Conservation (phyloP, 2,797 vertebrate species). For the Hybognathus amarus region DNA sequence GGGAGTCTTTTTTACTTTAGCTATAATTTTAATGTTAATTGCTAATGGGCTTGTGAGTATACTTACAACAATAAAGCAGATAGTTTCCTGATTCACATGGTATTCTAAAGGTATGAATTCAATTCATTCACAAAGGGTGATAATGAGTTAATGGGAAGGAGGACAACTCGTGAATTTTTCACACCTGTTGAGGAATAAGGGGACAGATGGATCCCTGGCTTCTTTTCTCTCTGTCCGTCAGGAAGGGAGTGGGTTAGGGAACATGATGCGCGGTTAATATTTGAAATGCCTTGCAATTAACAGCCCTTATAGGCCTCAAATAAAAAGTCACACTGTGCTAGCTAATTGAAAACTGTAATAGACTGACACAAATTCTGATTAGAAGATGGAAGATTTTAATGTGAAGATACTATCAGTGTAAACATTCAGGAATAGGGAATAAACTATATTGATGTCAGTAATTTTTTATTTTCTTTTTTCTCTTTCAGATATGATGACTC, state of each 20-base stretch:
- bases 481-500: conserved; percentile 73
- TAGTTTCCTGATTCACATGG: neutral
- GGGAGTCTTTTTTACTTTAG: conserved; percentile 37
- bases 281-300: conserved; percentile 56
- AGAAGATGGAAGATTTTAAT: neutral
- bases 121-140: neutral
- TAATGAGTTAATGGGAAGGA: conserved; percentile 12
- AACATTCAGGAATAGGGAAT: neutral
- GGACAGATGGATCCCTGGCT: conserved; percentile 41
- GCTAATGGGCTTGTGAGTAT: neutral
- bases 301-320: conserved; percentile 44
- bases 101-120: neutral
- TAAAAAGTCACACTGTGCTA: conserved; percentile 2
- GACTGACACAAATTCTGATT: neutral
- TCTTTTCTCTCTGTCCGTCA: conserved; percentile 18
- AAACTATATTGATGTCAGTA: neutral
- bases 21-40: neutral
- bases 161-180: conserved; percentile 52
- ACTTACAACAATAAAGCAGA: neutral
- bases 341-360: conserved; percentile 21
- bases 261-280: conserved; percentile 44
- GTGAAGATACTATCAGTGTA: neutral
- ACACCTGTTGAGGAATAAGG: conserved; percentile 44
- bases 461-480: neutral
- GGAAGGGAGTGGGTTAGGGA: conserved; percentile 21